Base-by-base conservation (phyloP, 2,113 vertebrate genomes). In the Epinephelus fuscoguttatus region DNA sequence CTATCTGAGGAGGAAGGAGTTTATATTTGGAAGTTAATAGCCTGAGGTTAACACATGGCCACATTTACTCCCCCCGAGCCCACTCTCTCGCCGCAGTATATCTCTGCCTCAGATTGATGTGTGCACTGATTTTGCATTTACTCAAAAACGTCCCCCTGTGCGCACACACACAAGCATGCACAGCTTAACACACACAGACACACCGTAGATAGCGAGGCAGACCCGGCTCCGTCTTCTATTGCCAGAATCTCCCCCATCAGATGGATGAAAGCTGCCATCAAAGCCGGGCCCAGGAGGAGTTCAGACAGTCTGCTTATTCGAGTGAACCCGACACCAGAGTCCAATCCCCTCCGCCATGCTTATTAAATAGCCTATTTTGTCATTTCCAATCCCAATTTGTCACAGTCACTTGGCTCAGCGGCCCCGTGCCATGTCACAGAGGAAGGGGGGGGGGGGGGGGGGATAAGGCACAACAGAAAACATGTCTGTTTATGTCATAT, bases 371-470 rank as follows among this genome's bases (percentile, higher is more conserved):
- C 74, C 89, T 78, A 88, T 91, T 93, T 93, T 93, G 90, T 93
- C 91, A 89, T 91, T 93, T 94, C 82, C 91, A 94, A 92, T 93
- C 87, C 93, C 84, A 93, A 95, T 95, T 94, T 94, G 94, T 95
- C 89, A 93, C 92, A 92, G 93, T 89, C 79, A 87, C 86, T 92
- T 87, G 89, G 92, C 89, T 89, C 75, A 67, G 78, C 49, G 59
- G 82, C 85, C 70, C 57, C 7, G 21, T 80, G 85, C 85, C 80
- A 88, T 90, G 88, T 92, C 89, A 92, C 78, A 61, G 72, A 86
- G 27, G 60, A 75, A 80, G 77, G 80, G 1, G 33, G 1, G 6
- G 6, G 6, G 6, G 77, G 80, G 6, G 33, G 6, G 6, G 1
- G 1, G 0, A 33, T 5, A 57, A 76, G 33, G 27, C 75, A 67